Evolutionary conservation across 30 jellyfish, hydroid and myxozoan genomes (phyloP).

Genomic region (Calvadosia cruxmelitensis): DNA sequence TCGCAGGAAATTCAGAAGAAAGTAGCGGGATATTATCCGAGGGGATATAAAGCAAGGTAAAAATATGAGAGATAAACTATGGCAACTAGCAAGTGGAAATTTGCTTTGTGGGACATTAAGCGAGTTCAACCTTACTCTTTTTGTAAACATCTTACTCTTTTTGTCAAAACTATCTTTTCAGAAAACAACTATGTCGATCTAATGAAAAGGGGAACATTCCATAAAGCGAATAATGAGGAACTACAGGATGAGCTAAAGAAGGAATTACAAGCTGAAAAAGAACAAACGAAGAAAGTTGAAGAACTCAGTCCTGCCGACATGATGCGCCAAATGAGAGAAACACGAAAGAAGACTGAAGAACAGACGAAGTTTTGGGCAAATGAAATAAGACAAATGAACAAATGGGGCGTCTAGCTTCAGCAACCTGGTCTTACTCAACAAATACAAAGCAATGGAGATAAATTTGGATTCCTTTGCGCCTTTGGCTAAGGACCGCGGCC

Average conservation of each 20-base stretch:
- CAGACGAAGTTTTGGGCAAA: slow-evolving; percentile 31
- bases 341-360: slow-evolving; percentile 4
- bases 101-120: too few relatives aligned
- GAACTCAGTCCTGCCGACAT: neutral
- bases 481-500: too few relatives aligned
- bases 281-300: neutral
- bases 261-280: neutral
- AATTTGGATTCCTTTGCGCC: too few relatives aligned
- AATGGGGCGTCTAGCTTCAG: slow-evolving; percentile 13
- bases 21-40: too few relatives aligned
- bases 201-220: neutral
- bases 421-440: too few relatives aligned
- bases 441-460: too few relatives aligned
- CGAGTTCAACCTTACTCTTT: too few relatives aligned
- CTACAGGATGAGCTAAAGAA: neutral
- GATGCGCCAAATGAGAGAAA: slow-evolving; percentile 3
- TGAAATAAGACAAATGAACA: slow-evolving; percentile 24
- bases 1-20: too few relatives aligned
- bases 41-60: too few relatives aligned
- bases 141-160: too few relatives aligned
- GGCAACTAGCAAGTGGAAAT: too few relatives aligned
- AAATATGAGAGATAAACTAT: too few relatives aligned
- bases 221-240: neutral
- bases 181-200: neutral
- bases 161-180: neutral